Base-by-base conservation (phyloP, 2,113 vertebrate species). In the Axis porcinus region DNA sequence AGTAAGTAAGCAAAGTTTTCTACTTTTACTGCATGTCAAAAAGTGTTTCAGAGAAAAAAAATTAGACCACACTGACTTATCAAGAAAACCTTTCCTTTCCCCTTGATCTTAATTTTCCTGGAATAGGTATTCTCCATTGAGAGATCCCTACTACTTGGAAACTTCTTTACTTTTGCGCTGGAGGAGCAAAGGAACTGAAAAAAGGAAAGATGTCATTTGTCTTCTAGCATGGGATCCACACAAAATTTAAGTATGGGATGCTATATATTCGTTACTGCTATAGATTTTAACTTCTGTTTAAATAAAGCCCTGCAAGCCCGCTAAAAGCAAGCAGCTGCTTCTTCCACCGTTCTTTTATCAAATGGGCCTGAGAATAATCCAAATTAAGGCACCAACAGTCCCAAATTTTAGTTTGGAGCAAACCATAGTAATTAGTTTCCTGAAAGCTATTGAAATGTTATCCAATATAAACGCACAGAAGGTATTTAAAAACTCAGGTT, bases 1-100 rank as follows among this genome's bases (percentile, higher is more conserved):
- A 96, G 45, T 91, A 92, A 95, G 45, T 91, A 92, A 96, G 62
- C 50, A 93, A 83, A 52, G 12, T 89, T 97, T 74, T 47, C 83
- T 91, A 54, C 30, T 81, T 95, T 95, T 92, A 92, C 70, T 89
- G 50, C 21, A 86, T 15, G 52, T 85, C 50, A 84, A 96, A 96
- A 95, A 91, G 86, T 2, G 16, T 79, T 87, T 54, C 13, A 85
- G 55, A 52, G 23, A 45, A 50, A 70, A 50, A 33, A 94, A 87
- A 25, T 43, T 28, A 58, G 84, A 54, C 70, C 47, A 17, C 23
- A 88, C 28, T 2, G n/a, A 83, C 33, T 2, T 4, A 19, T 47
- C 45, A 33, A 3, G n/a, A 27, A 54, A 52, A 12, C 2, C 45
- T 67, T 64, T 50, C 15, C 19, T 83, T 62, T 52, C 1, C 10